A percentile compares a stretch with the other conserved stretches of the same genome.
Conservation (phyloP, 2,888 invertebrate species). For the Dryobotodes eremita region DNA sequence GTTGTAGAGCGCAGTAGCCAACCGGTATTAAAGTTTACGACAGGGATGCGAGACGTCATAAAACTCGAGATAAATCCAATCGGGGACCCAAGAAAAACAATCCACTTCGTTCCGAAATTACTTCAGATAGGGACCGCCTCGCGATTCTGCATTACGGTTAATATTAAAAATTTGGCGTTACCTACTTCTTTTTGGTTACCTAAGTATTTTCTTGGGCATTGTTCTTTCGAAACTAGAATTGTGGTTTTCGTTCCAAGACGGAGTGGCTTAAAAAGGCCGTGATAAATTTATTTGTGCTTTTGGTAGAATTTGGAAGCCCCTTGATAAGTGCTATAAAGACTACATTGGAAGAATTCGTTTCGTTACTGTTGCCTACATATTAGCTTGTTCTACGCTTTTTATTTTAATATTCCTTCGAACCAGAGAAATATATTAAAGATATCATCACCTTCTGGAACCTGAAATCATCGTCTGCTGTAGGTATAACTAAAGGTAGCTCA, state of each 20-base stretch:
- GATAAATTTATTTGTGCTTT: background rate
- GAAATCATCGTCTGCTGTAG: background rate
- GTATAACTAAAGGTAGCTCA: no score
- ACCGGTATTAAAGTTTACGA: constrained; percentile 89
- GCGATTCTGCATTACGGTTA: constrained; percentile 72
- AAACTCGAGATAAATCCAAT: constrained; percentile 89
- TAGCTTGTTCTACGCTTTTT: background rate
- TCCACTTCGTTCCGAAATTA: constrained; percentile 85
- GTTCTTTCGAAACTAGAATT: background rate
- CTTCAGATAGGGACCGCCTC: constrained; percentile 73
- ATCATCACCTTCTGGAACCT: background rate
- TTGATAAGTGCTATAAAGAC: background rate
- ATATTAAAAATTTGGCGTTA: constrained; percentile 68
- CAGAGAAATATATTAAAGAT: no score
- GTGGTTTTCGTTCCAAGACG: background rate
- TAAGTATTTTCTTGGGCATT: constrained; percentile 5
- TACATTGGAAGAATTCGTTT: background rate
- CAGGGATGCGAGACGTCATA: constrained; percentile 88
- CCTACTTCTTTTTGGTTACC: constrained; percentile 7
- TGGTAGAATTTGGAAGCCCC: no score
- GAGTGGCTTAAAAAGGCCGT: no score
- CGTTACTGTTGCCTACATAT: no score
- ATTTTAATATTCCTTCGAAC: background rate
- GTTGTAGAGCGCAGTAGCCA: constrained; percentile 82
- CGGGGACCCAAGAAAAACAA: constrained; percentile 88